Percentiles rank a stretch among this genome's conserved stretches.
These are phyloP conservation scores for Drosophila neonasuta DNA, from an alignment of 2,888 invertebrate genomes.

Conservation along the genomic window DNA sequence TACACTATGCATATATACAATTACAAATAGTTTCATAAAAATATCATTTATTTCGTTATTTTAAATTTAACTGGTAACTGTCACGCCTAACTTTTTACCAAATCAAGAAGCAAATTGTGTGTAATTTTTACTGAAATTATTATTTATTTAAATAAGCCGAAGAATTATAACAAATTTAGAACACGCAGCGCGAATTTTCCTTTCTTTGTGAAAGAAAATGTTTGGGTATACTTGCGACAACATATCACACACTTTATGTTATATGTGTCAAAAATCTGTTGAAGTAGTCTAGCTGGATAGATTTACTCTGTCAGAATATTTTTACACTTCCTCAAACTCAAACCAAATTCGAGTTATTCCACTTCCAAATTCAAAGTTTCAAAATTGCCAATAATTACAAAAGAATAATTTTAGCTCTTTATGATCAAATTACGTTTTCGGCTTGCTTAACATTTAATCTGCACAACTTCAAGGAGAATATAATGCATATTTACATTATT, in stretches of 20 bases:
- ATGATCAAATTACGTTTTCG: conserved; percentile 42
- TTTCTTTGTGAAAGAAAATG: no score
- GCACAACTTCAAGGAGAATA: neutral
- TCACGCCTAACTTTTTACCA: no score
- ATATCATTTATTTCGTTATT: no score
- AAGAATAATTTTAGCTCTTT: conserved; percentile 37
- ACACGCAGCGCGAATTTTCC: no score
- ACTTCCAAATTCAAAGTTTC: neutral
- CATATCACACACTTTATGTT: neutral
- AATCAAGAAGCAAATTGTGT: no score
- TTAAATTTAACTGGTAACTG: no score
- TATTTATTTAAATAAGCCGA: no score
- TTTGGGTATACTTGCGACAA: no score
- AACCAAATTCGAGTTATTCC: neutral
- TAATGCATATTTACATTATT: conserved; percentile 61
- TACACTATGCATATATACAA: no score
- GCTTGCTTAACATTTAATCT: conserved; percentile 35
- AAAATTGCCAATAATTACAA: conserved; percentile 34
- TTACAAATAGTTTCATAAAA: no score
- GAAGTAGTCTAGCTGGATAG: neutral
- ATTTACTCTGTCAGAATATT: neutral
- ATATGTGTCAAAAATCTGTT: neutral
- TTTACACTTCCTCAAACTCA: neutral
- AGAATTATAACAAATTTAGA: no score
- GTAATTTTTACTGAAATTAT: no score